Evolutionary conservation across 2,797 vertebrate species (phyloP).

Genomic region (Danio jaintianensis): DNA sequence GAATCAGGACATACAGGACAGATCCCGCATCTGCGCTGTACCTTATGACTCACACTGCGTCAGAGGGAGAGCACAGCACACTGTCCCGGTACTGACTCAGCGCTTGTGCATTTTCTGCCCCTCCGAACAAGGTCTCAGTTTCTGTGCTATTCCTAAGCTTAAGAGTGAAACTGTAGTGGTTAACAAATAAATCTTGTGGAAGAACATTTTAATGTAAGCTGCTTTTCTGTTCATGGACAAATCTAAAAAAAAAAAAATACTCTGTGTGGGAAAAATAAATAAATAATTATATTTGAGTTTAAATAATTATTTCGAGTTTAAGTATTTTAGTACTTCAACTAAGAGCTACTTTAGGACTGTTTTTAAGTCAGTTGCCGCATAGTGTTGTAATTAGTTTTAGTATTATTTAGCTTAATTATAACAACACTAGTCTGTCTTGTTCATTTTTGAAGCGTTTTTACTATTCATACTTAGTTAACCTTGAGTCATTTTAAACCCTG

Average conservation of each 20-base stretch:
- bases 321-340: no score
- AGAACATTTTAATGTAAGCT: no score
- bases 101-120: neutral
- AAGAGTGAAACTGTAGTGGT: no score
- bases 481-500: no score
- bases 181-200: no score
- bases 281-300: no score
- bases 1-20: neutral
- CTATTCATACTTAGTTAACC: no score
- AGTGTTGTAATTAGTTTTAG: neutral
- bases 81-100: slow-evolving; percentile 7
- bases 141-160: no score
- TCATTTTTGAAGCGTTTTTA: neutral
- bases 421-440: neutral
- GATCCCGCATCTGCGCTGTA: slow-evolving; percentile 3
- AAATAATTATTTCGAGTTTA: no score
- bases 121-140: neutral
- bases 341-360: no score
- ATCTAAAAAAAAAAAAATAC: neutral
- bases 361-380: neutral
- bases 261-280: neutral
- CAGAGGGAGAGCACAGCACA: slow-evolving; percentile 8
- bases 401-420: neutral
- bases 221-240: no score
- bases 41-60: slow-evolving; percentile 30